Percentiles rank a stretch among this genome's conserved stretches.
Conservation (phyloP, 2,113 vertebrate genomes). For the Aspiorhynchus laticeps region DNA sequence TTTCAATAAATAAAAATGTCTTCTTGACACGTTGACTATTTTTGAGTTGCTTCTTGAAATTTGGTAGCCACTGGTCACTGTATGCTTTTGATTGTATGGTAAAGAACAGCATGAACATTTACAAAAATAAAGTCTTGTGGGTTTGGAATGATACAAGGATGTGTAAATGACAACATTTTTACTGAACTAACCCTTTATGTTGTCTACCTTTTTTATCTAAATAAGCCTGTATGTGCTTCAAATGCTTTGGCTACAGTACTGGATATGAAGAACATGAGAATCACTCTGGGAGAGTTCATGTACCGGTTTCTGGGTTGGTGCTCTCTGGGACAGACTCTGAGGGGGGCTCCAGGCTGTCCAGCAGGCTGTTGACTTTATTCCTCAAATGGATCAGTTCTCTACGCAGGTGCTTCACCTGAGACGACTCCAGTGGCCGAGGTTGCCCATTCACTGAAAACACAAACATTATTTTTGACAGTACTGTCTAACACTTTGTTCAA, state of each 20-base stretch:
- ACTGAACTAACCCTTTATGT: neutral
- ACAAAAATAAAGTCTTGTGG: neutral
- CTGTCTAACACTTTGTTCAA: neutral
- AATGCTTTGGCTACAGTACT: neutral
- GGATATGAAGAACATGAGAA: neutral
- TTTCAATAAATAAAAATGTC: neutral
- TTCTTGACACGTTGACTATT: neutral
- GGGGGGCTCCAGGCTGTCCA: constrained; percentile 94
- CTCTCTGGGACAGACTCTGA: constrained; percentile 84
- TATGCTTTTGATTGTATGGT: too few relatives aligned
- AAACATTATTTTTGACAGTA: neutral
- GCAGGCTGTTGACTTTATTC: constrained; percentile 95
- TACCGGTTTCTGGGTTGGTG: constrained; percentile 84
- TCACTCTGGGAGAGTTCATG: neutral
- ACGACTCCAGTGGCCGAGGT: constrained; percentile 94
- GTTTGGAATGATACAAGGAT: neutral
- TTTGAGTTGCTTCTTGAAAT: neutral
- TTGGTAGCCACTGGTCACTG: neutral
- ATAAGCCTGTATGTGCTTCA: neutral
- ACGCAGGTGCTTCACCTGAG: constrained; percentile 96
- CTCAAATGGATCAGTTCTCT: constrained; percentile 96
- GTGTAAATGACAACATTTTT: neutral
- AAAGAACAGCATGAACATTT: neutral
- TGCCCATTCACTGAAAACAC: constrained; percentile 91
- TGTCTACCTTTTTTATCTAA: neutral